Evolutionary conservation across 2,113 vertebrate genomes (phyloP).

Genomic region (Cyprinus carpio): DNA sequence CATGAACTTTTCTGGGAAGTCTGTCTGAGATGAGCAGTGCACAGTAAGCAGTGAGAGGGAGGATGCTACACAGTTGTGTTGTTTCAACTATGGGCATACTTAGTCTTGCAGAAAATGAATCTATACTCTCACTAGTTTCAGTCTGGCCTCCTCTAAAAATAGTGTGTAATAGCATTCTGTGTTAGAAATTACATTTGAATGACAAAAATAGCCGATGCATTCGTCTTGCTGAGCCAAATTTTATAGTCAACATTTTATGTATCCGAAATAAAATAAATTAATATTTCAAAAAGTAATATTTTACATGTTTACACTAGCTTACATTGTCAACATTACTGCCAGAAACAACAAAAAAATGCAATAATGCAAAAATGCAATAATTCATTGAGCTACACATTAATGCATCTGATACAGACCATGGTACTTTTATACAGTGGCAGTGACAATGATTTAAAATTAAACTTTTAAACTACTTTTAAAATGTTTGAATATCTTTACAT

Average conservation of each 20-base stretch:
- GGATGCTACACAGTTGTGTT: not conserved
- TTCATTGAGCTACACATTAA: not conserved
- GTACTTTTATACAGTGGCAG: not conserved
- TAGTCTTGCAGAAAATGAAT: not conserved
- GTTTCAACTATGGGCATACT: not conserved
- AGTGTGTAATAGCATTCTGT: not conserved
- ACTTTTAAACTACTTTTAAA: not conserved
- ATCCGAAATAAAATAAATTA: not conserved
- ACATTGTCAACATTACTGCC: not conserved
- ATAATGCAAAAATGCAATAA: not conserved
- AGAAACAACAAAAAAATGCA: too few species aligned
- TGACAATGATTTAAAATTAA: not conserved
- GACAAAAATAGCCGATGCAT: not conserved
- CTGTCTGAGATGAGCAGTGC: constrained; percentile 30
- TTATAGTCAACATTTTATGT: not conserved
- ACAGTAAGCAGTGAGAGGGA: constrained; percentile 7
- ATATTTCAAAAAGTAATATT: not conserved
- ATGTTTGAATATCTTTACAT: not conserved
- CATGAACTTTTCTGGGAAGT: constrained; percentile 47
- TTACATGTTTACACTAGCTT: not conserved
- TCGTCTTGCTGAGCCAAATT: not conserved
- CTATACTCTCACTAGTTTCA: not conserved
- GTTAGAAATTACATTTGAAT: not conserved
- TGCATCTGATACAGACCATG: not conserved
- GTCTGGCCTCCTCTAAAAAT: not conserved